Evolutionary conservation across 2,888 invertebrate species (phyloP), one percentile per base, ranked within the genome.

Genomic region (Lithophane socia): DNA sequence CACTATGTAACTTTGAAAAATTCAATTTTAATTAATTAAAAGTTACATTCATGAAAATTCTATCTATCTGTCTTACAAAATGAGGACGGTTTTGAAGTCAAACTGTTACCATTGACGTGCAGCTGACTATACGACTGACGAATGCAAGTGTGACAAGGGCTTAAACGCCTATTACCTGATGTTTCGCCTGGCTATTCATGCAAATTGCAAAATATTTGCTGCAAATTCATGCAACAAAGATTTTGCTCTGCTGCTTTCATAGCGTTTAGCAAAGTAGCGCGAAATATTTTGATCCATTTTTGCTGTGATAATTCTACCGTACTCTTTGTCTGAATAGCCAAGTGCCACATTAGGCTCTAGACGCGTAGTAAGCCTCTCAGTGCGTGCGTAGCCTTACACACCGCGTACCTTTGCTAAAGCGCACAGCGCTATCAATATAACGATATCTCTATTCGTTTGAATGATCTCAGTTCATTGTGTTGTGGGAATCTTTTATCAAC

Each of bases 361-460:
- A 42, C 54, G 54, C 12, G 7, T n/a, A 66, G 71, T 66, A 64
- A 86, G 86, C 81, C 81, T 84, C 81, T 84, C 84, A 84, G 86
- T 84, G 86, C 84, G 84, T 75, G 52, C 63, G 80, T 86, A 84
- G 86, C 86, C 84, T 83, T 73, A 79, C 80, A 86, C 86, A 75
- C 79, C 83, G 83, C 86, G 83, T 70, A 83, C 73, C 60, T 76
- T 85, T 82, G n/a, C 24, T 42, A 60, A 54, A 47, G 82, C 82
- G 83, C 86, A n/a, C 66, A 82, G 86, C 83, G 86, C 83, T 83
- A 52, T 83, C 65, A 61, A 75, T 60, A 64, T 71, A 78, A 81
- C 56, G 58, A 68, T 54, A 73, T 83, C 73, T 83, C 70, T 63
- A 66, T 72, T 54, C 68, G 47, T 65, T 81, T 64, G 37, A 77